Evolutionary conservation across 2,888 invertebrate species (phyloP).

Genomic region (Drosophila demipolita): DNA sequence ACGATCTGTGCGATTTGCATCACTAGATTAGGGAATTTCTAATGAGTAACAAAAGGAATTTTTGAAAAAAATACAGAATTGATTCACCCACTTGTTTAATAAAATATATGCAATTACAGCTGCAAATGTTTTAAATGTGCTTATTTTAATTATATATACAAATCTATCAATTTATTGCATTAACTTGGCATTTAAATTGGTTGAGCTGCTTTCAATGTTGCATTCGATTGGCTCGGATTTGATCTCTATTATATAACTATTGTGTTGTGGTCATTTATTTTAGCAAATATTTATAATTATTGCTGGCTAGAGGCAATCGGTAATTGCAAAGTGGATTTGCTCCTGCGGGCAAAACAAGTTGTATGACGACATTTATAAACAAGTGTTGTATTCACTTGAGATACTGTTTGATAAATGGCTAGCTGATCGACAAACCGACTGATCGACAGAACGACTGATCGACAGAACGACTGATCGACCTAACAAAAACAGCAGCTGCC

Average conservation of each 20-base stretch:
- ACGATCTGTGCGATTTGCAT: not conserved
- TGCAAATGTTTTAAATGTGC: not conserved
- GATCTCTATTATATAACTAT: conserved; percentile 45
- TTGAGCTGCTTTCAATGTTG: conserved; percentile 48
- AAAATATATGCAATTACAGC: not conserved
- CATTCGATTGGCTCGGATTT: conserved; percentile 26
- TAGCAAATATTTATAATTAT: conserved; percentile 65
- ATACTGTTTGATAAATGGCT: conserved; percentile 49
- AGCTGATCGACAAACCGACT: conserved; percentile 30
- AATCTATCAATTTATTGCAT: conserved; percentile 7
- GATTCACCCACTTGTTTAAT: not conserved
- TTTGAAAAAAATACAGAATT: not conserved
- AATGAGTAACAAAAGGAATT: not conserved
- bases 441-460: conserved; percentile 25
- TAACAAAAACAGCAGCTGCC: conserved; percentile 29
- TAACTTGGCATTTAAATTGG: conserved; percentile 40
- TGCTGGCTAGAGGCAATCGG: conserved; percentile 50
- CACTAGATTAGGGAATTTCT: not conserved
- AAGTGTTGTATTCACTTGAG: conserved; percentile 26
- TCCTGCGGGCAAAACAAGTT: conserved; percentile 72
- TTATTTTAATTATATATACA: not conserved
- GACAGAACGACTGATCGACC: conserved; percentile 21
- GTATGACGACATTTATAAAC: conserved; percentile 68
- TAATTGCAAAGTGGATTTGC: conserved; percentile 73
- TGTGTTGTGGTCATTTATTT: conserved; percentile 40